Evolutionary conservation across 2,888 invertebrate genomes (phyloP).

Genomic region (Exephanes ischioxanthus): DNA sequence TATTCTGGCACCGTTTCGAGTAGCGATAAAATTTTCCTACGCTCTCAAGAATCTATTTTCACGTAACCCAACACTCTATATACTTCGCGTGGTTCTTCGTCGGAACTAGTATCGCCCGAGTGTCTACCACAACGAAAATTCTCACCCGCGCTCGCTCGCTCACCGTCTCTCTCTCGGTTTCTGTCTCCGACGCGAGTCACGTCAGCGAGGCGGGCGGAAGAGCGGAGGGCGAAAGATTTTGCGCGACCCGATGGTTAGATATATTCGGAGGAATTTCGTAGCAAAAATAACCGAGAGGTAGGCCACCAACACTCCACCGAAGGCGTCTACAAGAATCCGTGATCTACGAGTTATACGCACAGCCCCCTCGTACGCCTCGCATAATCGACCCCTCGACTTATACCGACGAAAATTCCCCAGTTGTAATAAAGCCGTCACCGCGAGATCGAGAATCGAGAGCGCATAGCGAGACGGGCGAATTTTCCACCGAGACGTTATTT

Average conservation of each 20-base stretch:
- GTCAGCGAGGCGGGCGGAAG: conserved; percentile 37
- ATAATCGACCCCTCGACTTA: conserved; percentile 35
- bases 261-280: conserved; percentile 83
- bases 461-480: not conserved
- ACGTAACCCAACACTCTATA: conserved; percentile 68
- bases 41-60: conserved; percentile 69
- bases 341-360: conserved; percentile 50
- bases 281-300: conserved; percentile 81
- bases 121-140: conserved; percentile 7
- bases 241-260: conserved; percentile 78
- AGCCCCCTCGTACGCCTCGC: conserved; percentile 12
- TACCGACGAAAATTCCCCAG: conserved; percentile 12
- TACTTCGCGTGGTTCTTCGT: conserved; percentile 7
- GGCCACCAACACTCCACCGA: conserved; percentile 71
- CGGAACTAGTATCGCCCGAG: conserved; percentile 2
- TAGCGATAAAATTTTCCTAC: conserved; percentile 56
- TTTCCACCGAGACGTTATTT: not conserved
- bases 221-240: conserved; percentile 77
- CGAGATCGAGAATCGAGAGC: conserved; percentile 11
- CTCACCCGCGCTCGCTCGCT: not conserved
- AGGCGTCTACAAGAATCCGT: conserved; percentile 73
- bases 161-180: not conserved
- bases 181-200: too few relatives aligned
- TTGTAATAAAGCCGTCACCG: conserved; percentile 17
- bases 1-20: conserved; percentile 63